Evolutionary conservation across 2,113 vertebrate genomes (phyloP), one percentile per base, ranked within the genome.

Genomic region (Cyprinodon tularosa): DNA sequence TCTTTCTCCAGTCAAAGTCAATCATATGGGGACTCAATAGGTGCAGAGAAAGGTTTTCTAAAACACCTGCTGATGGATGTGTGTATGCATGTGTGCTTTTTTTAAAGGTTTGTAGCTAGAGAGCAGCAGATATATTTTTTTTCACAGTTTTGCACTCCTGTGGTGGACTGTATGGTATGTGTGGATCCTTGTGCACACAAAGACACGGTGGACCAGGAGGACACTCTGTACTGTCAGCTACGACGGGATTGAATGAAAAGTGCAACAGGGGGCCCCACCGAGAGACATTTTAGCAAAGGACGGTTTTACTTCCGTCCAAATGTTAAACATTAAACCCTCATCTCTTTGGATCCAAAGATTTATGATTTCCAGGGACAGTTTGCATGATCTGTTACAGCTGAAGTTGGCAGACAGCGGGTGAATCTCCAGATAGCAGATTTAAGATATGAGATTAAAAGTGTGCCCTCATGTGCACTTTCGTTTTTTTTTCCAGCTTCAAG

Each of bases 381-480:
- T 67, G 9, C 37, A 9, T 42, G 8, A 76, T 66, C 17, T 53
- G 6, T 47, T 75, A 22, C 4, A 45, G 59, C 60, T 69, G 38
- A 68, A 50, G 62, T 37, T 42, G 29, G 68, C n/a, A 3, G 5
- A 40, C 40, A 47, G 59, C 44, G 42, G 62, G 78, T 14, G 17
- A 8, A 48, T 14, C 11, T 68, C 12, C 22, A 40, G 11, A 45
- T 4, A 45, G 76, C 47, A 37, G 4, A 38, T 71, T 45, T 29
- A 68, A 63, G 59, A 73, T 72, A 39, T 86, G 57, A 78, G 2
- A 47, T 84, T 76, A 74, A 81, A 82, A 57, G 70, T 76, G n/a
- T 57, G 44, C 12, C 44, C 12, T 8, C 9, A 45, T 11, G 17
- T 57, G 50, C 7, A 14, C 20, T 57, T 57, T 57, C 50, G 29